These are phyloP conservation scores for Epicampocera succincta DNA, from an alignment of 2,888 invertebrate species.

Conservation along the genomic window DNA sequence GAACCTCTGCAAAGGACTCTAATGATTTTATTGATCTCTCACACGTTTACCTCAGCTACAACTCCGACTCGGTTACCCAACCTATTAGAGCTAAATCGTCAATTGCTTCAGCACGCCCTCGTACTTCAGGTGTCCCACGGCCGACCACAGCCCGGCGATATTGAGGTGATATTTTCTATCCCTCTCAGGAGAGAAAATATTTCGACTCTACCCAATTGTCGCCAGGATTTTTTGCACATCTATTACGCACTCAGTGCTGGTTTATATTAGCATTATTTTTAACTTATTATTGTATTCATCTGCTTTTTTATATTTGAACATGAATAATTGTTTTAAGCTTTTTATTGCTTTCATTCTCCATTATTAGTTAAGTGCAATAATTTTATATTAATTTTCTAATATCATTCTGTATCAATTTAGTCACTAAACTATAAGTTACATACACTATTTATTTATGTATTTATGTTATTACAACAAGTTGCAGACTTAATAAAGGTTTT, in stretches of 20 bases:
- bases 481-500: constrained; percentile 22
- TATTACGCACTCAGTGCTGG: constrained; percentile 73
- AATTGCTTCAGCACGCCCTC: constrained; percentile 81
- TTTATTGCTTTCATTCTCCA: too few relatives aligned
- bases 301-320: constrained; percentile 65
- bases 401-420: too few relatives aligned
- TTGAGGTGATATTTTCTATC: constrained; percentile 71
- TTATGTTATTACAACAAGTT: background rate
- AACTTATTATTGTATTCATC: constrained; percentile 73
- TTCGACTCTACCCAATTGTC: constrained; percentile 46
- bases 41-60: constrained; percentile 86
- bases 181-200: constrained; percentile 16
- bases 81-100: constrained; percentile 83
- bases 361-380: too few relatives aligned
- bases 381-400: too few relatives aligned
- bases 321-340: too few relatives aligned
- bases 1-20: constrained; percentile 81
- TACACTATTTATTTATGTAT: background rate
- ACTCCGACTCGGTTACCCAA: constrained; percentile 83
- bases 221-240: constrained; percentile 47
- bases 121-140: constrained; percentile 83
- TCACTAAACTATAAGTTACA: background rate
- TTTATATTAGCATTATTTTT: constrained; percentile 72
- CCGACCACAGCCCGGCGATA: constrained; percentile 82
- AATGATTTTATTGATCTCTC: constrained; percentile 85